Evolutionary conservation across 2,888 invertebrate genomes (phyloP).

Genomic region (Yponomeuta malinellus): DNA sequence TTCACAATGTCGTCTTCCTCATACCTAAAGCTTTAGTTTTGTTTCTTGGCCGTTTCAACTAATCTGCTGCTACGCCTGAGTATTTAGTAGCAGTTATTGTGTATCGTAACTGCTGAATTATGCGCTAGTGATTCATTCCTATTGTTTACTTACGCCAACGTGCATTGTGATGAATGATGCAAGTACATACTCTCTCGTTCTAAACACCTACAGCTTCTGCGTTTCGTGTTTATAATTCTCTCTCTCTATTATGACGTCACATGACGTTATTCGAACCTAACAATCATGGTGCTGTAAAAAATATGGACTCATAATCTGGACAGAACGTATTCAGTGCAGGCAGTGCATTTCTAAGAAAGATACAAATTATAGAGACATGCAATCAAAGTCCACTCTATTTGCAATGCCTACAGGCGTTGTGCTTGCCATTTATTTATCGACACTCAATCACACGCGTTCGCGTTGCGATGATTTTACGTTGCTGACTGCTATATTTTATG

Average conservation of each 20-base stretch:
- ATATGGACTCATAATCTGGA: no score
- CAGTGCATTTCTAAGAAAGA: neutral
- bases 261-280: neutral
- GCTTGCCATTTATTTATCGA: slow-evolving; percentile 11
- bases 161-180: neutral
- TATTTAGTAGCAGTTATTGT: neutral
- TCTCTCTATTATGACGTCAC: neutral
- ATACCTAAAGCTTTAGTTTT: neutral
- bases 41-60: neutral
- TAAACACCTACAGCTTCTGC: neutral
- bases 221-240: neutral
- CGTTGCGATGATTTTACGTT: neutral
- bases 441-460: slow-evolving; percentile 9
- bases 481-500: neutral
- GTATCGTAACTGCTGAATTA: slow-evolving; percentile 4
- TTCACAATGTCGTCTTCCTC: neutral
- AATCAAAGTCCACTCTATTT: neutral
- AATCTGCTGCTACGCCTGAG: neutral
- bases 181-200: neutral
- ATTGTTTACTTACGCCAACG: slow-evolving; percentile 12
- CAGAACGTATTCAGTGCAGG: no score
- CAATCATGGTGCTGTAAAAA: neutral
- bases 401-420: neutral
- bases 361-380: neutral
- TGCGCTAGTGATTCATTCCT: slow-evolving; percentile 11